These are phyloP conservation scores for Anorthoa munda DNA, from an alignment of 2,888 invertebrate genomes.

Conservation along the genomic window DNA sequence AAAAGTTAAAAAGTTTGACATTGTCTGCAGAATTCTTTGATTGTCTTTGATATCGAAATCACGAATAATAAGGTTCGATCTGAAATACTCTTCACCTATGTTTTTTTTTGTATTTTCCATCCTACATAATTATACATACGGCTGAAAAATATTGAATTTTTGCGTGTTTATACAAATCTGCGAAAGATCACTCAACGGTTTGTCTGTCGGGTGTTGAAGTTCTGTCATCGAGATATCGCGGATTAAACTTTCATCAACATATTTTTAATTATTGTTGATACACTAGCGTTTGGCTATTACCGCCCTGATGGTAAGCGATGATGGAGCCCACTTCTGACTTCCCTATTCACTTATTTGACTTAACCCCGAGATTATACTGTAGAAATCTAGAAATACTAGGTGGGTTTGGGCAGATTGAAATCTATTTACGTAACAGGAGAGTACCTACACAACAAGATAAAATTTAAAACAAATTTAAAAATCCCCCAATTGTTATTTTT, in stretches of 20 bases:
- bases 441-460: too few relatives aligned
- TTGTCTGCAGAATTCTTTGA: not conserved
- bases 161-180: not conserved
- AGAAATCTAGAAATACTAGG: too few relatives aligned
- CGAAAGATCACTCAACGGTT: constrained; percentile 2
- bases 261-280: not conserved
- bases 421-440: too few relatives aligned
- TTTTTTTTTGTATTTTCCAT: too few relatives aligned
- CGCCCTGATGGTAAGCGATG: too few relatives aligned
- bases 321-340: too few relatives aligned
- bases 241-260: not conserved
- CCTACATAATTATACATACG: not conserved
- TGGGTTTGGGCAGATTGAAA: too few relatives aligned
- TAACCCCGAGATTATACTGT: too few relatives aligned
- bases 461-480: too few relatives aligned
- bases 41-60: not conserved
- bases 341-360: too few relatives aligned
- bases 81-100: not conserved
- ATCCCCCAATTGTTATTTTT: too few relatives aligned
- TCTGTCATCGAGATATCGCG: constrained; percentile 9
- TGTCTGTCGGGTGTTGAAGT: not conserved
- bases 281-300: too few relatives aligned
- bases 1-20: not conserved
- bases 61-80: not conserved
- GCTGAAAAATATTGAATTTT: not conserved